These are phyloP conservation scores for Galerucella calmariensis DNA, from an alignment of 2,888 invertebrate genomes.

Conservation along the genomic window DNA sequence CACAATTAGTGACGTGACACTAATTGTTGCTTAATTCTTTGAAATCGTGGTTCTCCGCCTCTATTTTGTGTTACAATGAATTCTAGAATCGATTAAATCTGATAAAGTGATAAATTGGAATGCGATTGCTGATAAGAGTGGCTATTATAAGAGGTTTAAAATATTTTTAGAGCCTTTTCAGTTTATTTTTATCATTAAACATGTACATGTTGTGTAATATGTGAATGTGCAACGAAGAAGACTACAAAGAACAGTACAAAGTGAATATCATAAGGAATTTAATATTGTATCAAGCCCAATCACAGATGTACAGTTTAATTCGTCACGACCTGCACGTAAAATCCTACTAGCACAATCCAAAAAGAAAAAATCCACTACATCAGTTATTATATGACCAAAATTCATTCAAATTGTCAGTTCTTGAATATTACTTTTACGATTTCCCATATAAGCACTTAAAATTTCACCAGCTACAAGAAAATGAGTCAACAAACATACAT, in stretches of 20 bases:
- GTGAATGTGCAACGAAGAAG: too few relatives aligned
- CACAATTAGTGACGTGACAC: conserved; percentile 30
- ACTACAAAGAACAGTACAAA: too few relatives aligned
- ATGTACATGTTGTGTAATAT: too few relatives aligned
- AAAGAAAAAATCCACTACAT: too few relatives aligned
- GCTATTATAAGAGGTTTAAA: background rate
- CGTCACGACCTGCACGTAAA: too few relatives aligned
- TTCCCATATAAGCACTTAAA: background rate
- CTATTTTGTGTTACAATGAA: conserved; percentile 22
- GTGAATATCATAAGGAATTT: too few relatives aligned
- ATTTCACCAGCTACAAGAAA: background rate
- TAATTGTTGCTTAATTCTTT: conserved; percentile 37
- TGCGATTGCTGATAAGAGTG: conserved; percentile 5
- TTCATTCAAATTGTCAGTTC: too few relatives aligned
- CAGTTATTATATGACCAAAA: too few relatives aligned
- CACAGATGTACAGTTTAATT: too few relatives aligned
- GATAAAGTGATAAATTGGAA: conserved; percentile 9
- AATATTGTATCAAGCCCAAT: too few relatives aligned
- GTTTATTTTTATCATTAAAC: too few relatives aligned
- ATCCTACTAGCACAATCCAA: too few relatives aligned
- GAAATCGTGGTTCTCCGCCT: conserved; percentile 31
- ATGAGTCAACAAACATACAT: conserved; percentile 15
- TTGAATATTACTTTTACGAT: background rate
- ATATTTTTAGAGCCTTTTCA: background rate
- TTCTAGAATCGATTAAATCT: conserved; percentile 18